These are phyloP conservation scores for Ahaetulla prasina DNA, from an alignment of 2,113 vertebrate species.

Conservation along the genomic window DNA sequence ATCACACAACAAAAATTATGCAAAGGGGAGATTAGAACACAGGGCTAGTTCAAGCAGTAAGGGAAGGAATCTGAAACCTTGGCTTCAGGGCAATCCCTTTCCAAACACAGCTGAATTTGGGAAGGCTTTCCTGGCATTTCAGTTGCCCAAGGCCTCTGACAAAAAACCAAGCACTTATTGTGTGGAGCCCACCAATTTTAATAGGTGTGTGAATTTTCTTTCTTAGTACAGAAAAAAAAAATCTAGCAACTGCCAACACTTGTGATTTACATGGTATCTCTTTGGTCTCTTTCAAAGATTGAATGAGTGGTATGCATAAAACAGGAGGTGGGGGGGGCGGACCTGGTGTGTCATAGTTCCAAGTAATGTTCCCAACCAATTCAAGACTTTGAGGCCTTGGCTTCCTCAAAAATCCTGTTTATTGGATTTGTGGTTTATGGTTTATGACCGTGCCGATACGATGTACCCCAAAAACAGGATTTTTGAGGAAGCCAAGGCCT, in stretches of 20 bases:
- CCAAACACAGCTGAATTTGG: background rate
- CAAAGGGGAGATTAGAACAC: background rate
- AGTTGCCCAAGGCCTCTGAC: background rate
- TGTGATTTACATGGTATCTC: background rate
- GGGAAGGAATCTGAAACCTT: background rate
- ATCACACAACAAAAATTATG: background rate
- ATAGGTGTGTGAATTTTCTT: background rate
- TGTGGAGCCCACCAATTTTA: background rate
- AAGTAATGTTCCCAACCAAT: too few species aligned
- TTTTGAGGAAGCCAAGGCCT: too few species aligned
- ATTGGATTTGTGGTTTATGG: too few species aligned
- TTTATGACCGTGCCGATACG: accelerated
- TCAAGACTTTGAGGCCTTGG: too few species aligned
- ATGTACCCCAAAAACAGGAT: too few species aligned
- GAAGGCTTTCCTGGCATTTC: background rate
- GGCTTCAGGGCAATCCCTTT: background rate
- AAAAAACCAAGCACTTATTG: background rate
- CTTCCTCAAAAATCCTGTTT: too few species aligned
- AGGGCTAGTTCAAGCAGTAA: background rate
- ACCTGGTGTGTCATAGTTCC: too few species aligned
- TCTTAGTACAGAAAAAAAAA: background rate
- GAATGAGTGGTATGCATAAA: background rate
- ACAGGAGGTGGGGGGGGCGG: too few species aligned
- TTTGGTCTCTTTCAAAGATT: background rate
- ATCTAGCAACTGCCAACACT: background rate